Percentiles rank a stretch among this genome's conserved stretches.
phyloP scores from a whole-genome alignment of 2,888 invertebrate species.

The Pantelozetes paolii region DNA sequence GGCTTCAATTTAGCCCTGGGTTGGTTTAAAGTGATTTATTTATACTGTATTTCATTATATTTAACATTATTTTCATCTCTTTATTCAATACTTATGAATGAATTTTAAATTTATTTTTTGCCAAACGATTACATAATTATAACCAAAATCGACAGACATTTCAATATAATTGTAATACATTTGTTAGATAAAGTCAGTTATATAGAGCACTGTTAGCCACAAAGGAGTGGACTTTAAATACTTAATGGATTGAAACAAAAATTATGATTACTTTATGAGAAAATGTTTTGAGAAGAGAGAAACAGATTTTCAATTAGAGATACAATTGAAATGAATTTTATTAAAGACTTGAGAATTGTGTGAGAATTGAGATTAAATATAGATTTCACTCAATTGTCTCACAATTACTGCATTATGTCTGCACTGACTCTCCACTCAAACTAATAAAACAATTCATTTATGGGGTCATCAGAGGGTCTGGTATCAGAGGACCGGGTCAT shows the following conservation, averaged over 20 bases:
- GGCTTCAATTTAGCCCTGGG: no score
- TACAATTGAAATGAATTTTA: background rate
- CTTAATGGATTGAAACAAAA: background rate
- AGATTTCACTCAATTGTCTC: background rate
- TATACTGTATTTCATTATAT: no score
- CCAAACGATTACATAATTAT: no score
- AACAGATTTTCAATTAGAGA: conserved; percentile 8
- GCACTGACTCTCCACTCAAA: background rate
- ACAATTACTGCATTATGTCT: background rate
- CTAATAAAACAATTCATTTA: background rate
- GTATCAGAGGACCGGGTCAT: no score
- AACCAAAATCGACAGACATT: background rate
- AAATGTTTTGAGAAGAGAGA: background rate
- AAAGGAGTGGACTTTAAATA: background rate
- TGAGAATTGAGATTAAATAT: background rate
- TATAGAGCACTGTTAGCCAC: no score
- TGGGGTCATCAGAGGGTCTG: no score
- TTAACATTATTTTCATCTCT: no score
- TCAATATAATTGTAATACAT: background rate
- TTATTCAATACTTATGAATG: no score
- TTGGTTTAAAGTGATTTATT: no score
- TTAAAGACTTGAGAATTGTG: background rate
- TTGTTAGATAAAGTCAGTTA: background rate
- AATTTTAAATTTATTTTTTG: no score
- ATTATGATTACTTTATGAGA: conserved; percentile 2